These are phyloP conservation scores for Lochmaea capreae DNA, from an alignment of 2,888 invertebrate species.

Conservation along the genomic window DNA sequence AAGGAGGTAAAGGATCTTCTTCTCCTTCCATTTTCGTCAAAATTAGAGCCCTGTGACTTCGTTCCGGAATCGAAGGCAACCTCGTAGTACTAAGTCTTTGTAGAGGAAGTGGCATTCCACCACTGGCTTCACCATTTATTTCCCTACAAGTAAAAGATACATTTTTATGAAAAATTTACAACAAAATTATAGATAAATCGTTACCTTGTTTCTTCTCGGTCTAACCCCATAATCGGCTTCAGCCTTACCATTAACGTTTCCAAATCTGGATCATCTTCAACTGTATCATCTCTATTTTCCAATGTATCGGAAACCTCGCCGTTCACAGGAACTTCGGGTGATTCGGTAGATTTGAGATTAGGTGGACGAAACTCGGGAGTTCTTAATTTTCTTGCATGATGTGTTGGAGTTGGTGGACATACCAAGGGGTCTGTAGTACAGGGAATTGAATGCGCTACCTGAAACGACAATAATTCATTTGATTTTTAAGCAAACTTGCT, in stretches of 20 bases:
- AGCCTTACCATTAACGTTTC: constrained; percentile 31
- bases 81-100: constrained; percentile 80
- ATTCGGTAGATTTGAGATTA: constrained; percentile 65
- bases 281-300: background rate
- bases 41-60: constrained; percentile 67
- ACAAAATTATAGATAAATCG: background rate
- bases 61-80: constrained; percentile 85
- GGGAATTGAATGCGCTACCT: constrained; percentile 41
- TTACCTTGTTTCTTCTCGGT: constrained; percentile 49
- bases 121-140: constrained; percentile 65
- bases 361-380: constrained; percentile 65
- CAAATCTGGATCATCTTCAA: constrained; percentile 27
- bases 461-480: background rate
- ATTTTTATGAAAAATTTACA: background rate
- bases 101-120: constrained; percentile 70
- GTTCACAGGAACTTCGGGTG: constrained; percentile 42
- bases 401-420: constrained; percentile 90
- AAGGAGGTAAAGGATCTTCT: constrained; percentile 88
- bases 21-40: constrained; percentile 68
- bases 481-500: no score
- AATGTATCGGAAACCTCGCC: constrained; percentile 16
- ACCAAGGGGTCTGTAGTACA: constrained; percentile 66
- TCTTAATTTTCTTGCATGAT: constrained; percentile 79
- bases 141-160: constrained; percentile 37
- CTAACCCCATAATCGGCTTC: constrained; percentile 29